These are phyloP conservation scores for Glandiceps talaboti DNA, from an alignment of 53 echinoderm and acorn worm genomes.

Conservation along the genomic window DNA sequence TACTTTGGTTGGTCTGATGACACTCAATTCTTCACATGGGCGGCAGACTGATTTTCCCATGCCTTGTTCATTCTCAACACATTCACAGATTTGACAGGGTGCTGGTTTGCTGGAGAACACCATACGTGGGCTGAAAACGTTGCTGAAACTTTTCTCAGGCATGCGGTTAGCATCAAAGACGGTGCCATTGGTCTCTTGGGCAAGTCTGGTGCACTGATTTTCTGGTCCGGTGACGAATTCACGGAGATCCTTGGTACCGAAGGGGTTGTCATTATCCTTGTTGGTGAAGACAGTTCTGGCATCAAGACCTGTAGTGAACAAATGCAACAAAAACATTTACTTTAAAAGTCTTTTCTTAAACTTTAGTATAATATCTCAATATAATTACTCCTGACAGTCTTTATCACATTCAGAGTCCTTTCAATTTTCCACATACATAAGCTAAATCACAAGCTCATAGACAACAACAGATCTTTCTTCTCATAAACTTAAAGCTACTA, in stretches of 20 bases:
- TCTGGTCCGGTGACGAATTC: constrained; percentile 36
- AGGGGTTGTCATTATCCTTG: constrained; percentile 36
- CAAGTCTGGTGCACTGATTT: constrained; percentile 47
- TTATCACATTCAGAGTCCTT: too few relatives aligned
- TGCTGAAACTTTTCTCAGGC: constrained; percentile 40
- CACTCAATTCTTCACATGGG: neutral
- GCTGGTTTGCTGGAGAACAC: constrained; percentile 28
- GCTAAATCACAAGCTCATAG: too few relatives aligned
- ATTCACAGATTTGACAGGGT: constrained; percentile 29
- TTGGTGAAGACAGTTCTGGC: constrained; percentile 46
- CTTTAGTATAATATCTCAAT: too few relatives aligned
- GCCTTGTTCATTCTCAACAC: constrained; percentile 19
- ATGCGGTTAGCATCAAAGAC: constrained; percentile 49
- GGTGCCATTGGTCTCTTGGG: constrained; percentile 60
- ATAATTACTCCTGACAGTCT: too few relatives aligned
- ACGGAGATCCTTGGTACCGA: constrained; percentile 49
- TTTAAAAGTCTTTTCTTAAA: too few relatives aligned
- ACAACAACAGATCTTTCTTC: too few relatives aligned
- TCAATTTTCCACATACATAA: too few relatives aligned
- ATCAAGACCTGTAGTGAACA: constrained; percentile 49
- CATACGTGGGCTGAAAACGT: constrained; percentile 62
- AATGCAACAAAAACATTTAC: too few relatives aligned
- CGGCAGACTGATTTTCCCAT: constrained; percentile 23
- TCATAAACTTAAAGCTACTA: too few relatives aligned
- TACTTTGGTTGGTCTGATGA: neutral